A percentile compares a stretch with the other conserved stretches of the same genome.
Conservation (phyloP, 2,113 vertebrate species). For the Gopherus evgoodei region DNA sequence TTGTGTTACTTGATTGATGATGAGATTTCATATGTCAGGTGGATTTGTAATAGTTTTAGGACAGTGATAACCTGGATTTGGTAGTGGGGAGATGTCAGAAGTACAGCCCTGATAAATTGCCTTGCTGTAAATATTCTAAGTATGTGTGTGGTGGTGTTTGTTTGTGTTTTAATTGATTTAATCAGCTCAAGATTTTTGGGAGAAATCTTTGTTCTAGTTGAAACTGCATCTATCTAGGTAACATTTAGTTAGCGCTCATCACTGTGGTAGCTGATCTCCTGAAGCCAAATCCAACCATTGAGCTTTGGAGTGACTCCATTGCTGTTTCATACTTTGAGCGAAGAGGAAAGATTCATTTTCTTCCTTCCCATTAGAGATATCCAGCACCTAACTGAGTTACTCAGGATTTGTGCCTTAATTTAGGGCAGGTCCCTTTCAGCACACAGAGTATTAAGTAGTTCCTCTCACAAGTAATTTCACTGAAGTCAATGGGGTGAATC, state of each 20-base stretch:
- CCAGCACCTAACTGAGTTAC: background rate
- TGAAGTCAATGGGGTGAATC: background rate
- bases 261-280: background rate
- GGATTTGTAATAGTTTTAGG: background rate
- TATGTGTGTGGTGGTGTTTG: background rate
- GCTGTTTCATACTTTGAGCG: background rate
- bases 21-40: background rate
- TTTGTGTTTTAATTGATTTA: background rate
- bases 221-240: background rate
- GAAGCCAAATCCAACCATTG: background rate
- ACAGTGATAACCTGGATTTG: background rate
- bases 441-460: background rate
- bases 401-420: constrained; percentile 18
- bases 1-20: background rate
- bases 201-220: background rate
- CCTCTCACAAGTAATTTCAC: background rate
- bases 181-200: background rate
- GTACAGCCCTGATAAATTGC: background rate
- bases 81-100: background rate
- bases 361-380: constrained; percentile 1
- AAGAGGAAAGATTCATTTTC: background rate
- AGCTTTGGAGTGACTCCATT: background rate
- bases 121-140: background rate
- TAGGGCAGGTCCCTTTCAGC: background rate
- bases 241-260: background rate